Conservation (phyloP, 1,140 invertebrate species). For the Drosophila hydei region DNA sequence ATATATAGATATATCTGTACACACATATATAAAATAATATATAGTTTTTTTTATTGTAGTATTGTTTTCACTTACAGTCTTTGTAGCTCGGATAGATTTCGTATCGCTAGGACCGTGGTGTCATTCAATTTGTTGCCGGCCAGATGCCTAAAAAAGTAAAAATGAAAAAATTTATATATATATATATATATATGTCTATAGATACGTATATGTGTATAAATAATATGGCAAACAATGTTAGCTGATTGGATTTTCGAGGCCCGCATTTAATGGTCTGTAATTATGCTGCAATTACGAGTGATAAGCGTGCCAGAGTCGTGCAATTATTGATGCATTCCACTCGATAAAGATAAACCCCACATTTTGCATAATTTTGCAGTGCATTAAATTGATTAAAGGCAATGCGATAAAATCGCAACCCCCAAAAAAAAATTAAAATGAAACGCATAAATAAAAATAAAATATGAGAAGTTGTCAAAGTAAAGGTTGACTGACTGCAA, state of each 20-base stretch:
- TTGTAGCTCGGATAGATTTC: slow-evolving; percentile 83
- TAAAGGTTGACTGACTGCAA: not conserved
- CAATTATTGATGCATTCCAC: slow-evolving; percentile 63
- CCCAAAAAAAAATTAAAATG: slow-evolving; percentile 25
- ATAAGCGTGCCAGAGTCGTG: slow-evolving; percentile 53
- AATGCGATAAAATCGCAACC: slow-evolving; percentile 71
- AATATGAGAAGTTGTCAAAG: not conserved
- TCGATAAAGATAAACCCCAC: slow-evolving; percentile 43
- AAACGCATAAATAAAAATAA: slow-evolving; percentile 13
- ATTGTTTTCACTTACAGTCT: slow-evolving; percentile 68
- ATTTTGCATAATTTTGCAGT: slow-evolving; percentile 66
- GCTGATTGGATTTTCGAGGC: slow-evolving; percentile 32
- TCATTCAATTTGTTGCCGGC: slow-evolving; percentile 86
- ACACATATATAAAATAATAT: not conserved
- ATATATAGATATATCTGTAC: too few species aligned
- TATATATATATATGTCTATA: not conserved
- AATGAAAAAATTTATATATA: slow-evolving; percentile 54
- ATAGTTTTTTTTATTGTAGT: slow-evolving; percentile 11
- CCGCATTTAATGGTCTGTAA: slow-evolving; percentile 31
- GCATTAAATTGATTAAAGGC: slow-evolving; percentile 78
- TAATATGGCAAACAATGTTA: slow-evolving; percentile 38
- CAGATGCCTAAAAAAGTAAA: slow-evolving; percentile 83
- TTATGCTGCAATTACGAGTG: slow-evolving; percentile 44
- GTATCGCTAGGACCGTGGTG: slow-evolving; percentile 84
- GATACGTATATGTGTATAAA: not conserved